Evolutionary conservation across 2,113 vertebrate species (phyloP), one percentile per base, ranked within the genome.

Genomic region (Leptobrachium leishanense): DNA sequence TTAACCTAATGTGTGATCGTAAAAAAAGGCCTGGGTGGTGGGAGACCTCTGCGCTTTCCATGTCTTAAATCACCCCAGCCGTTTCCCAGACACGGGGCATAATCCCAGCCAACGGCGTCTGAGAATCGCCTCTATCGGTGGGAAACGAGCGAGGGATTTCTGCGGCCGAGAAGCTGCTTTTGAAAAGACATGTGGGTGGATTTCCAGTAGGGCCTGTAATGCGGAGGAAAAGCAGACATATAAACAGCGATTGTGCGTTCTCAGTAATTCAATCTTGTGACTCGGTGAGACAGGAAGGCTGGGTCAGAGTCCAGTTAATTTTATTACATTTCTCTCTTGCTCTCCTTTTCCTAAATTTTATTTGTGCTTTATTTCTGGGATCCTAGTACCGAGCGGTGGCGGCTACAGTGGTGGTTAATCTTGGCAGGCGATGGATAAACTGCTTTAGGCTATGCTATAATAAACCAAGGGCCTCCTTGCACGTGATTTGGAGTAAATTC

Each of bases 171-270:
- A 80, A 59, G 70, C 77, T 72, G 77, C 77, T 79, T 31, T 46
- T 69, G 12, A 68, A 74, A 81, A 67, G 46, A 74, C 63, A 81
- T 68, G 78, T 81, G 78, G 78, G 78, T 81, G 78, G 71, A 81
- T 81, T 81, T 74, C 78, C 71, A 81, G 72, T 70, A 74, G 78
- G 64, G 62, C 63, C 15, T 59, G 55, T 74, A 81, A 81, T 74
- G 68, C 70, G 72, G 73, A 74, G 78, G 71, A 81, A 81, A 81
- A 55, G 65, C 72, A 74, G 78, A 74, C 64, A 67, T 65, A 74
- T 74, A 81, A 81, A 68, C 65, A 74, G 43, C 72, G 74, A 79
- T 79, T 79, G 71, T 74, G 57, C 65, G 13, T 81, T 81, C 72
- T 65, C 65, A 50, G 78, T 81, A 81, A 81, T 68, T 81, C 40